These are phyloP conservation scores for Lampris incognitus DNA, from an alignment of 2,113 vertebrate species.

Conservation along the genomic window DNA sequence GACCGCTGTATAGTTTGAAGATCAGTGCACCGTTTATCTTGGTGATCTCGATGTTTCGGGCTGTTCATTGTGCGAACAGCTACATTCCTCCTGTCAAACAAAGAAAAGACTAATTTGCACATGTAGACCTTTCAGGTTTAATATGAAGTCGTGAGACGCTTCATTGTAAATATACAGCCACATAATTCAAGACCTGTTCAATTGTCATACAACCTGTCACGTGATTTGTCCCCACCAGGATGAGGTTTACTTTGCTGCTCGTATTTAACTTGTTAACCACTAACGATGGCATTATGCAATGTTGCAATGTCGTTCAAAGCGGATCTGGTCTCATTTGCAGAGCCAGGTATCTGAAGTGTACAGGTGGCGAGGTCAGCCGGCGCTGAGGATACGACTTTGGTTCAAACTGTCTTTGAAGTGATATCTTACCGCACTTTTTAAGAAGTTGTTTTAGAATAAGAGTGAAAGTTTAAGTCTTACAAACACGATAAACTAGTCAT, in stretches of 20 bases:
- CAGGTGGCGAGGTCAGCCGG: conserved; percentile 41
- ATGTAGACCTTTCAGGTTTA: conserved; percentile 63
- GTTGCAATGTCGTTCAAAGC: conserved; percentile 39
- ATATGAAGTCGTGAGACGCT: conserved; percentile 47
- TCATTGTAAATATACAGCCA: conserved; percentile 63
- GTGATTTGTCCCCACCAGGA: conserved; percentile 33
- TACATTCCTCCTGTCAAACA: conserved; percentile 42
- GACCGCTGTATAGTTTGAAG: conserved; percentile 37
- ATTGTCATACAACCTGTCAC: conserved; percentile 45
- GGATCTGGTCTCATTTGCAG: conserved; percentile 23
- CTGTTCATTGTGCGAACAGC: background rate
- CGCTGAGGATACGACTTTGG: conserved; percentile 64
- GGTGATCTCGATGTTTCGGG: background rate
- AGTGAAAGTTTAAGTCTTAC: conserved; percentile 54
- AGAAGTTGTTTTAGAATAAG: conserved; percentile 68
- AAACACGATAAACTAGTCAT: conserved; percentile 32
- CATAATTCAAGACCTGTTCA: conserved; percentile 37
- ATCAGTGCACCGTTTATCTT: conserved; percentile 20
- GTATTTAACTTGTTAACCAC: conserved; percentile 50
- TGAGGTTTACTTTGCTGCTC: conserved; percentile 46
- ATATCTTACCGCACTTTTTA: conserved; percentile 80
- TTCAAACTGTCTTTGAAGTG: conserved; percentile 66
- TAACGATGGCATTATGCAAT: conserved; percentile 39
- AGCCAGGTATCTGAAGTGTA: conserved; percentile 32
- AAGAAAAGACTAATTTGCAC: conserved; percentile 65